Conservation (phyloP, 2,797 vertebrate species). For the Leucoraja ocellata region DNA sequence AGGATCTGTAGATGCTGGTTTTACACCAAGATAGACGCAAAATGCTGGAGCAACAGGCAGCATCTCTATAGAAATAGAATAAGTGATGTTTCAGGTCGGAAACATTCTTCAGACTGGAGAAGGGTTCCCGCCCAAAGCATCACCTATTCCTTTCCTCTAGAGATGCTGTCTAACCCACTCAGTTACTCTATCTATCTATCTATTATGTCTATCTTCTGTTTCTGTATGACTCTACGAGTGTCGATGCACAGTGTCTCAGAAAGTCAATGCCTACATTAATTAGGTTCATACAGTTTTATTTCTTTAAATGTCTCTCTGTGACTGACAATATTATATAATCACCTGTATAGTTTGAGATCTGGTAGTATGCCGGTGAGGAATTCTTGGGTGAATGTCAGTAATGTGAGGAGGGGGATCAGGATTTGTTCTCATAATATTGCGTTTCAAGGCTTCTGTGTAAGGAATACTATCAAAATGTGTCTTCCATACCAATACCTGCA, state of each 20-base stretch:
- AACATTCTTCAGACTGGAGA: too few relatives aligned
- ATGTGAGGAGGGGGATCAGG: constrained; percentile 74
- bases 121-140: too few relatives aligned
- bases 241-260: not conserved
- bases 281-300: not conserved
- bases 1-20: too few relatives aligned
- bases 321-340: constrained; percentile 39
- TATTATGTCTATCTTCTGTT: too few relatives aligned
- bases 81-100: too few relatives aligned
- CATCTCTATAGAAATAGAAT: too few relatives aligned
- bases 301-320: not conserved
- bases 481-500: constrained; percentile 81
- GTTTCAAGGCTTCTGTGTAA: constrained; percentile 67
- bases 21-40: too few relatives aligned
- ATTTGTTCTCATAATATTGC: constrained; percentile 64
- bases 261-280: not conserved
- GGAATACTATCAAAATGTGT: constrained; percentile 77
- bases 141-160: too few relatives aligned
- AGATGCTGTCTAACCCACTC: too few relatives aligned
- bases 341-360: constrained; percentile 66
- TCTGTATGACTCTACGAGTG: too few relatives aligned
- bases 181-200: too few relatives aligned
- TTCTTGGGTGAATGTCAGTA: constrained; percentile 72
- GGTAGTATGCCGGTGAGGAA: constrained; percentile 61
- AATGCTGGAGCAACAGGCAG: too few relatives aligned